Evolutionary conservation across 2,888 invertebrate species (phyloP), one percentile per base, ranked within the genome.

Genomic region (Lepidochrysops patricia): DNA sequence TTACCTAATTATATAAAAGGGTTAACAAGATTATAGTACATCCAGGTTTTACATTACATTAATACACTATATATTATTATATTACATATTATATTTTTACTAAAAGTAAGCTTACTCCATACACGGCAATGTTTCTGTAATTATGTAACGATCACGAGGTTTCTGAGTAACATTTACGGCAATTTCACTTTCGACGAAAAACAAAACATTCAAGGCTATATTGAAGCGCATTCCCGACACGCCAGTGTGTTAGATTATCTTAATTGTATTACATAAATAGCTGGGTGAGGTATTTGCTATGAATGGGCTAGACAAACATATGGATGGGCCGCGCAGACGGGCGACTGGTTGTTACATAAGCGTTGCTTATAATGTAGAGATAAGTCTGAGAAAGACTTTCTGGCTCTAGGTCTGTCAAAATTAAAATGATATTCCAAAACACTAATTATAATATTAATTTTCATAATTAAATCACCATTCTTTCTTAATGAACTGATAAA

Each of bases 231-330:
- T 54, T 54, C 54, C 19, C 19, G 29, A 29, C 54, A 0, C 54
- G 13, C 15, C 15, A 13, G 7, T 54, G 12, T 52, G 54, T 15
- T 27, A 52, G 52, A 52, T 52, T 54, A 54, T 60, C 62, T 57
- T 60, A 60, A 61, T 64, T 61, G 52, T 60, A 9, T 64, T 63
- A 63, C 60, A 61, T 57, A 64, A 59, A 63, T 63, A 65, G 60
- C 64, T 63, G 60, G 54, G 61, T 60, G 57, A 61, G 57, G 61
- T 60, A 59, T 60, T 60, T 43, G 61, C 67, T 66, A 64, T 70
- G 66, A 70, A 69, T 70, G 70, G 67, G 19, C 19, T 19, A 54
- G 54, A 54, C 54, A 19, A 29, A 29, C 54, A 26, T 26, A 27
- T 27, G 7, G 15, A 54, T 4, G 29, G 13, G 15, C 4, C 1